Evolutionary conservation across 92 coral and sea anemone species (phyloP).

Genomic region (Siderastrea siderea): DNA sequence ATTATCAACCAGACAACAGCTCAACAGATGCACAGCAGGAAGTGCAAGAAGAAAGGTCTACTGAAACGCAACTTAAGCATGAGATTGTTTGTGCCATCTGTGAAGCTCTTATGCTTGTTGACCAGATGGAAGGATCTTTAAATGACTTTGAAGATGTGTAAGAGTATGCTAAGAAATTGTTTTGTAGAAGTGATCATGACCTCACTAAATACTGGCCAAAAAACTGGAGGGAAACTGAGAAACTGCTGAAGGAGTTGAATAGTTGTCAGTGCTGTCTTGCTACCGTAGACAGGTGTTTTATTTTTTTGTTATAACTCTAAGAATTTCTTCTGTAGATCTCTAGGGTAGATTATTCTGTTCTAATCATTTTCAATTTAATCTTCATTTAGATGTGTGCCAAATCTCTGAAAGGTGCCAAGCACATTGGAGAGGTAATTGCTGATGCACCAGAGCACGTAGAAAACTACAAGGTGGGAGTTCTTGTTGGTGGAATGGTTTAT

Average conservation of each 20-base stretch:
- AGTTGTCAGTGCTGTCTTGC: too few species aligned
- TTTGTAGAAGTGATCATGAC: conserved; percentile 39
- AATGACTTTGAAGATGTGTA: conserved; percentile 63
- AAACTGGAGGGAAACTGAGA: conserved; percentile 57
- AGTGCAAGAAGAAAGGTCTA: conserved; percentile 16
- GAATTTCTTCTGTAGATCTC: too few species aligned
- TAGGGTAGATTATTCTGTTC: too few species aligned
- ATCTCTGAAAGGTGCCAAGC: conserved; percentile 43
- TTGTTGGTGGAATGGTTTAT: conserved; percentile 56
- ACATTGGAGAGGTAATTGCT: conserved; percentile 32
- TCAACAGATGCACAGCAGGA: conserved; percentile 14
- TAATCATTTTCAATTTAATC: background rate
- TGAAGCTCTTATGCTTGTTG: conserved; percentile 52
- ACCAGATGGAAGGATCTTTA: conserved; percentile 59
- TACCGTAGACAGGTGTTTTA: too few species aligned
- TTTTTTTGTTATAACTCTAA: too few species aligned
- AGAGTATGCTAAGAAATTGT: conserved; percentile 55
- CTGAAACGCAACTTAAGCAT: conserved; percentile 25
- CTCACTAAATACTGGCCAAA: conserved; percentile 48
- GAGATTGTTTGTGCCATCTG: conserved; percentile 44
- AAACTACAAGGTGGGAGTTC: conserved; percentile 50
- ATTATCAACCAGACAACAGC: background rate
- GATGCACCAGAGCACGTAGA: conserved; percentile 19
- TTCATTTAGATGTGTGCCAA: conserved; percentile 56
- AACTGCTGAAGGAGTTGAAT: conserved; percentile 22